Conservation (phyloP, 2,888 invertebrate species). For the Ceramica pisi region DNA sequence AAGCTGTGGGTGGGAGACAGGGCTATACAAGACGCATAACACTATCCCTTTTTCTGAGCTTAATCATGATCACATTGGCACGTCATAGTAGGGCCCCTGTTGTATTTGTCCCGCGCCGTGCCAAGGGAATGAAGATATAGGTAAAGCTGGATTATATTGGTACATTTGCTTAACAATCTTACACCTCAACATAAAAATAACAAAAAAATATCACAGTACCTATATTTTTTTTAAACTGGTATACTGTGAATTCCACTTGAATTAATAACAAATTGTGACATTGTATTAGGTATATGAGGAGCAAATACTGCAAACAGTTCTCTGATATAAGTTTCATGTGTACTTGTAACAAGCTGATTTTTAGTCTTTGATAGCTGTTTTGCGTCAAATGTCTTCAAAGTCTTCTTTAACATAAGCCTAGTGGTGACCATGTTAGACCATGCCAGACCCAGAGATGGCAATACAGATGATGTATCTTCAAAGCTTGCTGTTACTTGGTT, state of each 20-base stretch:
- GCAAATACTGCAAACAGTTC: constrained; percentile 79
- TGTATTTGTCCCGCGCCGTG: no score
- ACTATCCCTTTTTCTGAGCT: no score
- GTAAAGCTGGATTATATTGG: no score
- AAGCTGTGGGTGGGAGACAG: no score
- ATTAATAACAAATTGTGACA: constrained; percentile 76
- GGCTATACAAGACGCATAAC: no score
- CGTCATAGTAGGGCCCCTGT: no score
- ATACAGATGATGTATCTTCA: constrained; percentile 70
- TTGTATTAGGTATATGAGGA: constrained; percentile 78
- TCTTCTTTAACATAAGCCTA: constrained; percentile 68
- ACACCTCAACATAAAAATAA: no score
- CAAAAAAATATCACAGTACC: no score
- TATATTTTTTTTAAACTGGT: constrained; percentile 29
- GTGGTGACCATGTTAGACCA: constrained; percentile 88
- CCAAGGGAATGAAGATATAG: no score
- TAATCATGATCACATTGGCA: no score
- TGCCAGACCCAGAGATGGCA: constrained; percentile 85
- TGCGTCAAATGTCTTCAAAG: constrained; percentile 40
- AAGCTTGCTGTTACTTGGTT: constrained; percentile 86
- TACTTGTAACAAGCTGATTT: constrained; percentile 5
- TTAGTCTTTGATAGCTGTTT: constrained; percentile 2
- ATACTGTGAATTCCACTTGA: constrained; percentile 71
- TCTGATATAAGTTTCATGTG: constrained; percentile 69
- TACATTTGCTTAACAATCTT: no score